Percentiles rank a stretch among this genome's conserved stretches.
phyloP scores from a whole-genome alignment of 2,888 invertebrate species.

The Branchellion lobata region DNA sequence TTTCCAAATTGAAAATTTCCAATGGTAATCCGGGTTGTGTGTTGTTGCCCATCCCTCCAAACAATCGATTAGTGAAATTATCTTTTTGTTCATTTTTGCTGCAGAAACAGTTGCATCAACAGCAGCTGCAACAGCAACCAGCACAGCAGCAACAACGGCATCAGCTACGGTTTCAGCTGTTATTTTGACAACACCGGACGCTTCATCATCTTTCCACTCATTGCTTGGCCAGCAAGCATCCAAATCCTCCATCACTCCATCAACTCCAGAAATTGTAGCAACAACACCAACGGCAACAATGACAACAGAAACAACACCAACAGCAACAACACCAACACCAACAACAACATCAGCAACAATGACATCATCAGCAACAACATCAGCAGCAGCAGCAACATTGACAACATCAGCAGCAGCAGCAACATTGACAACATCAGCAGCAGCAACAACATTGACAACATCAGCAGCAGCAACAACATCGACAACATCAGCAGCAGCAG shows the following conservation, averaged over 20 bases:
- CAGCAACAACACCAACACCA: background rate
- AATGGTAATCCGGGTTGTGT: too few relatives aligned
- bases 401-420: background rate
- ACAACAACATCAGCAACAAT: background rate
- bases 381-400: background rate
- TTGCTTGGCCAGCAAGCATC: background rate
- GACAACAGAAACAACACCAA: background rate
- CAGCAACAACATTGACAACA: slow-evolving; percentile 11
- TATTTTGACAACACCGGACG: slow-evolving; percentile 6
- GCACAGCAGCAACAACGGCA: too few relatives aligned
- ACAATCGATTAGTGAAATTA: background rate
- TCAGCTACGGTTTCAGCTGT: too few relatives aligned
- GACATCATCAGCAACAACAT: background rate
- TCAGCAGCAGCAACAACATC: background rate
- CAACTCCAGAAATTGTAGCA: background rate
- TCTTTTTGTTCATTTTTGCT: too few relatives aligned
- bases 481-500: background rate
- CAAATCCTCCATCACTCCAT: too few relatives aligned
- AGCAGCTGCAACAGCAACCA: too few relatives aligned
- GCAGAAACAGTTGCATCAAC: too few relatives aligned
- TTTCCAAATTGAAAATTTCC: slow-evolving; percentile 8
- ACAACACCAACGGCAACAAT: background rate
- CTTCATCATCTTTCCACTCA: background rate
- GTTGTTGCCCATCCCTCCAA: too few relatives aligned
- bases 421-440: background rate